Evolutionary conservation across 2,113 vertebrate species (phyloP).

Genomic region (Phoxinus phoxinus): DNA sequence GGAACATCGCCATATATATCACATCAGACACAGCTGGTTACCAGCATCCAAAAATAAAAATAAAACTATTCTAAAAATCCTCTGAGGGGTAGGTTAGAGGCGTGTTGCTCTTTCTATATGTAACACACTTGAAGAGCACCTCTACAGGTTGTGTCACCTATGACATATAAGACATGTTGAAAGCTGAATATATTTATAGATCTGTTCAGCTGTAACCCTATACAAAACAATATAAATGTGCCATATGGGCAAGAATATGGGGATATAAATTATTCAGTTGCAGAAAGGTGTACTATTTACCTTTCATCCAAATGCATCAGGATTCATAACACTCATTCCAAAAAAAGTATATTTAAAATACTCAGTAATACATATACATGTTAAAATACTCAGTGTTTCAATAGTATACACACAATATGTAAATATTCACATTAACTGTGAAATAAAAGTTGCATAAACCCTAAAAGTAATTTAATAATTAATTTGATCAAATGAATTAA

Average conservation of each 20-base stretch:
- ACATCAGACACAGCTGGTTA: conserved; percentile 9
- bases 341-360: neutral
- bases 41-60: neutral
- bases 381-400: neutral
- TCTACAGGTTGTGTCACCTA: neutral
- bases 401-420: neutral
- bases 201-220: neutral
- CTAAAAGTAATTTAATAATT: neutral
- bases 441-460: neutral
- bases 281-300: neutral
- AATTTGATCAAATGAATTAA: neutral
- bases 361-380: neutral
- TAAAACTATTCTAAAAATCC: conserved; percentile 8
- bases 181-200: neutral
- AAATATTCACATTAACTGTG: neutral
- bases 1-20: conserved; percentile 18
- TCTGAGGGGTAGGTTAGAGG: neutral
- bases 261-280: conserved; percentile 2
- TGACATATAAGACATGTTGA: neutral
- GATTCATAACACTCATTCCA: neutral
- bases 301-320: neutral
- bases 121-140: neutral
- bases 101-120: neutral
- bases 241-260: neutral
- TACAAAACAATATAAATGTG: neutral